Evolutionary conservation across 2,888 invertebrate species (phyloP), one percentile per base, ranked within the genome.

Genomic region (Gisinianus flammeolus): DNA sequence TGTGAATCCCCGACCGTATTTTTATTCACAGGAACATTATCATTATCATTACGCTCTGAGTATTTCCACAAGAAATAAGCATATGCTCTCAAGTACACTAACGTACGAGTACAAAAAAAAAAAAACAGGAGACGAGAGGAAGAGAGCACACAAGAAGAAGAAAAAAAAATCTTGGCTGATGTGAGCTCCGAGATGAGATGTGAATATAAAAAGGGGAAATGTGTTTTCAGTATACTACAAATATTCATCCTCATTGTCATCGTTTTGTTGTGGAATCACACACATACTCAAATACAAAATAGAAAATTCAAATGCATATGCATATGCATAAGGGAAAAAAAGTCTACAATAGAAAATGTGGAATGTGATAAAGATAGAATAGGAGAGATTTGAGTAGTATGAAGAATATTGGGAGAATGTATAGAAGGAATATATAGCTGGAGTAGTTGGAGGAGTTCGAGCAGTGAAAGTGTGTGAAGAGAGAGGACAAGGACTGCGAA

Each of bases 21-120:
- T 72, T 72, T 72, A 74, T 74, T 66, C 74, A 74, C 74, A 74
- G 74, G 66, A 74, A 74, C 64, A 74, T 74, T 74, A 74, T 67
- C 74, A 74, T 74, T 67, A 74, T 66, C 74, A 66, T 74, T 72
- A 56, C 62, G 24, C 72, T 72, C 62, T 72, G 72, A 58, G 72
- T 58, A 72, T 72, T 72, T 72, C 72, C 54, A 74, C 52, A 52
- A 74, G 74, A 74, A 74, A 74, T 74, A 31, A 74, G 66, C 74
- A 74, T 74, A 74, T 74, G 74, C 67, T 68, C 35, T 44, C 28
- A 66, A 52, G 54, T 67, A 54, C 28, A 30, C 54, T 71, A 44
- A 69, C 24, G 33, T 35, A 19, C 0, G 30, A 35, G 4, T 22
- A 22, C 24, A 62, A 3, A 62, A 1, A 62, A 26, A 62, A 30